phyloP scores from a whole-genome alignment of 2,113 vertebrate genomes.

The Pseudorasbora parva region DNA sequence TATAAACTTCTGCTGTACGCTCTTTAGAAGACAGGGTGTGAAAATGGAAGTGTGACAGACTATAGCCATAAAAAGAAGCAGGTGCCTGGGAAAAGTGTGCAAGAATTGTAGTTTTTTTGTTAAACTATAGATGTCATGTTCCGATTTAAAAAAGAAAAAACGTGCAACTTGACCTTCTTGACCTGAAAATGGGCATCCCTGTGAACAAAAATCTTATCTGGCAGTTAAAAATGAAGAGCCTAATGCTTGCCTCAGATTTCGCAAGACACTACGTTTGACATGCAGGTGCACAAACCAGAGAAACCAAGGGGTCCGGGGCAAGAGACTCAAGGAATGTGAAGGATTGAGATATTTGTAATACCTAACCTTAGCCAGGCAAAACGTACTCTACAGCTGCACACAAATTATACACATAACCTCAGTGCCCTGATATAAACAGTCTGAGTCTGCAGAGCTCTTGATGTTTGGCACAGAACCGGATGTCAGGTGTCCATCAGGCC shows the following conservation, averaged over 20 bases:
- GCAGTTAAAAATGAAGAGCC: not conserved
- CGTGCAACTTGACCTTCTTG: not conserved
- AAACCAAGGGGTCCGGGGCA: constrained; percentile 62
- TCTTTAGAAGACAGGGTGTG: constrained; percentile 26
- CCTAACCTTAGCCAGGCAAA: constrained; percentile 75
- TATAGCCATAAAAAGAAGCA: not conserved
- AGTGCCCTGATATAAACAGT: constrained; percentile 63
- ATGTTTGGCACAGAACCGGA: constrained; percentile 40
- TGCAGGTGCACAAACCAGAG: constrained; percentile 70
- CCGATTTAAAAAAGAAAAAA: not conserved
- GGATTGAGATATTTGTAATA: constrained; percentile 74
- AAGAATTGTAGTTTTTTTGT: not conserved
- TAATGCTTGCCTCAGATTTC: constrained; percentile 37
- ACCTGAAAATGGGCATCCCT: not conserved
- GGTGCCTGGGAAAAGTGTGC: not conserved
- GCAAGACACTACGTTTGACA: constrained; percentile 53
- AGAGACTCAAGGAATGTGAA: constrained; percentile 68
- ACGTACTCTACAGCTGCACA: constrained; percentile 69
- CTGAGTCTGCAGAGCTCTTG: constrained; percentile 57
- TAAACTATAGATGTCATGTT: not conserved
- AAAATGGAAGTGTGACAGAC: not conserved
- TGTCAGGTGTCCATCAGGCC: constrained; percentile 22
- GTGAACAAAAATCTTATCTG: not conserved
- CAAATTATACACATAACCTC: constrained; percentile 65
- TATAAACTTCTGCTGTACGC: constrained; percentile 42